Base-by-base conservation (phyloP, 2,113 vertebrate genomes). In the Ageneiosus marmoratus region DNA sequence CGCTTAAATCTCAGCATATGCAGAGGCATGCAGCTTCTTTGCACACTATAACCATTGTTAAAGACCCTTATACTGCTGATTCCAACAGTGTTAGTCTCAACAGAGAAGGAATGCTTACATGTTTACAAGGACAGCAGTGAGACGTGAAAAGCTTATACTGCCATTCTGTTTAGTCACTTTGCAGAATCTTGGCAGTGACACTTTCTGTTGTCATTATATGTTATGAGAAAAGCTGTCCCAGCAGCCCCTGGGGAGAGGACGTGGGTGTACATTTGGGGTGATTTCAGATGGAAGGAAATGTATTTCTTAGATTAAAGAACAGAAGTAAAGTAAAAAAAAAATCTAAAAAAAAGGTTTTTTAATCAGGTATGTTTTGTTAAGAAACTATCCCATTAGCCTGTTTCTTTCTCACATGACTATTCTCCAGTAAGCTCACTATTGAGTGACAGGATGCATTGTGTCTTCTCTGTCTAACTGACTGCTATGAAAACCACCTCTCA, bases 381-480 rank as follows among this genome's bases (percentile, higher is more conserved):
- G 51, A 34, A 79, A 65, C 29, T 63, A 48, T 62, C 18, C 22
- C 15, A 58, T 24, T 74, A 50, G 18, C 11, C 5, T 77, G 2
- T 55, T 75, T 22, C 32, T 16, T 48, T 56, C n/a, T 55, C 60
- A 86, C 48, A 75, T 79, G 63, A 20, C 67, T 75, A 56, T 32
- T 46, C 63, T 56, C 41, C 74, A 80, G 84, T 85, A 24, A 84
- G 70, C 37, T 44, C 41, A 55, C 60, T 80, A 78, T 22, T 83
- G 85, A 86, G 37, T 58, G 27, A 86, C 86, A 63, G 65, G 69
- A n/a, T 50, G 60, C 16, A 72, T 84, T 86, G 81, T 73, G 56
- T 83, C 69, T 44, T 69, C 51, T 46, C 37, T 37, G 32, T 56
- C 70, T 69, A 56, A 13, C 74, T n/a, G 58, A 78, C 41, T 62